Base-by-base conservation (phyloP, 2,797 vertebrate species). In the Spinus pinus region DNA sequence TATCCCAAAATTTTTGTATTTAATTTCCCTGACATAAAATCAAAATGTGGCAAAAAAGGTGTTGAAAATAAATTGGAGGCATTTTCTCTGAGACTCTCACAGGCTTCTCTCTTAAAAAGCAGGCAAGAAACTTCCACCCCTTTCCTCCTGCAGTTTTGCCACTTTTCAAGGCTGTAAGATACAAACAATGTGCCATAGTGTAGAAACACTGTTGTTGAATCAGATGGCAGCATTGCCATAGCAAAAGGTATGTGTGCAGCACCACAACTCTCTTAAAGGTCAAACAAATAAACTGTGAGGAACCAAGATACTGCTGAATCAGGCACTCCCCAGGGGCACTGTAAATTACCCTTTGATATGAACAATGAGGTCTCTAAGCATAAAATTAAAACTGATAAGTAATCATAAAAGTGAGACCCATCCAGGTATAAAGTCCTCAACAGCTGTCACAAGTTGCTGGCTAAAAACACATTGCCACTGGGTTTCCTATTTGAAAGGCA, bases 1-100 rank as follows among this genome's bases (percentile, higher is more conserved):
- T 49, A 47, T 39, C 30, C 67, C 33, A 24, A 60, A 14, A 35
- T 86, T 83, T 89, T 53, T 70, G 62, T 30, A 41, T 35, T 75
- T 81, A 7, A 77, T 90, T 94, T 90, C 64, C 33, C 23, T 46
- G 64, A 89, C 31, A 58, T 25, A 86, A 81, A 90, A 94, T 66
- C 57, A 71, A 96, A 88, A 81, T 21, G 25, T 3, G 4, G 39
- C 0, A 1, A 90, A 87, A 79, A 37, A 4, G 2, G 25, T n/a
- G 23, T 74, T 54, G 50, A 84, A 77, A 94, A 70, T 21, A 72
- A 81, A 80, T 33, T 18, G 1, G 27, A 92, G 20, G 9, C 35
- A n/a, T 75, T 91, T 88, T 69, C 56, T 60, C 28, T n/a, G 1
- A 56, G 24, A 44, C 46, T 64, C 49, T 70, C 8, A 1, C 8